phyloP scores from a whole-genome alignment of 2,113 vertebrate genomes.

The Paralichthys olivaceus region DNA sequence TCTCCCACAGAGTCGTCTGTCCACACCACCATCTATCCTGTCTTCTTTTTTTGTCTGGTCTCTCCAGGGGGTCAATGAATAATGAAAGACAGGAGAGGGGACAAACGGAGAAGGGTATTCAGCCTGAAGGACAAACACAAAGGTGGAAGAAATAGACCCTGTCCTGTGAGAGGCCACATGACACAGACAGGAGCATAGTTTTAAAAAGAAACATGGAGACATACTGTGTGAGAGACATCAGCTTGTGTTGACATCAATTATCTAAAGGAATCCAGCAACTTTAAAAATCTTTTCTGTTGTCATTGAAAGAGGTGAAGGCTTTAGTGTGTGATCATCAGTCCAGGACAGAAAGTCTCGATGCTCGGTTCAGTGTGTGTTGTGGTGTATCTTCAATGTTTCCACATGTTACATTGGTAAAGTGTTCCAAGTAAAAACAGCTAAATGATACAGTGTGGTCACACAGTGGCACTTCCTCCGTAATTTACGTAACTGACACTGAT shows the following conservation, averaged over 20 bases:
- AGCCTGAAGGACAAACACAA: slow-evolving; percentile 37
- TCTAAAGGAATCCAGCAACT: background rate
- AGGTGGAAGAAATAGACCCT: slow-evolving; percentile 24
- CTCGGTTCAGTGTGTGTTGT: too few relatives aligned
- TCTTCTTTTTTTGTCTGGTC: slow-evolving; percentile 40
- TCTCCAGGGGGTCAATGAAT: slow-evolving; percentile 58
- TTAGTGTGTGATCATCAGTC: background rate
- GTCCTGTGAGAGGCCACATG: slow-evolving; percentile 16
- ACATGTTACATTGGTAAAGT: background rate
- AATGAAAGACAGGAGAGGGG: slow-evolving; percentile 50
- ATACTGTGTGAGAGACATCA: background rate
- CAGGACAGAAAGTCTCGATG: background rate
- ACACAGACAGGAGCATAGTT: background rate
- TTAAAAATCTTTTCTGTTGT: background rate
- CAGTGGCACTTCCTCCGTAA: background rate
- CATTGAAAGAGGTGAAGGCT: background rate
- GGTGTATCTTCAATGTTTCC: too few relatives aligned
- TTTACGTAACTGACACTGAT: background rate
- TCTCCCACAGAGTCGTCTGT: slow-evolving; percentile 39
- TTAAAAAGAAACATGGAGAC: background rate
- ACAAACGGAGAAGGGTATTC: slow-evolving; percentile 10
- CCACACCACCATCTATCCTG: slow-evolving; percentile 38
- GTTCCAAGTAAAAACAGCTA: background rate
- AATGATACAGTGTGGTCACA: background rate
- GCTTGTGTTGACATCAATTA: background rate